phyloP scores from a whole-genome alignment of 1,140 invertebrate genomes.

The Cyclargus thomasi region DNA sequence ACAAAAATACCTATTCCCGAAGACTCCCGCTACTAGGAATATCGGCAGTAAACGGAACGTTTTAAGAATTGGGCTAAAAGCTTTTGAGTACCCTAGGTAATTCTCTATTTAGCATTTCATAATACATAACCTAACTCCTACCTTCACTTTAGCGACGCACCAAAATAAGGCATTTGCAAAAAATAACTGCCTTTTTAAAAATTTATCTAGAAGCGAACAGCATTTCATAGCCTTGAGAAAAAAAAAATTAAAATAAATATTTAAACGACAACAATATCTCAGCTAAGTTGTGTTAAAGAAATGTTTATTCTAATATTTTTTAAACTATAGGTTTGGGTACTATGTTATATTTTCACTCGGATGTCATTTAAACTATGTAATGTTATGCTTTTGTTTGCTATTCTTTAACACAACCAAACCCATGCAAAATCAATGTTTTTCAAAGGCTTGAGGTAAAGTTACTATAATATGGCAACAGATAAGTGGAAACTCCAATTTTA shows the following conservation, averaged over 20 bases:
- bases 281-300: not conserved
- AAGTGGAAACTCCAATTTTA: conserved; percentile 26
- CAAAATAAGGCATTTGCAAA: conserved; percentile 17
- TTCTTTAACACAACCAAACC: conserved; percentile 10
- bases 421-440: not conserved
- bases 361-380: too few relatives aligned
- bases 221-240: conserved; percentile 17
- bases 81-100: not conserved
- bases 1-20: not conserved
- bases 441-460: conserved; percentile 55
- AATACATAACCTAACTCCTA: conserved; percentile 11
- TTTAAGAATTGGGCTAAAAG: not conserved
- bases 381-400: too few relatives aligned
- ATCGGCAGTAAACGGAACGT: too few relatives aligned
- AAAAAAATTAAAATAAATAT: not conserved
- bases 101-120: not conserved
- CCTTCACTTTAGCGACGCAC: conserved; percentile 23
- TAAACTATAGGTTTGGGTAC: not conserved
- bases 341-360: not conserved
- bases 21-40: too few relatives aligned
- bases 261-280: not conserved
- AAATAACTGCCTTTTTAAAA: conserved; percentile 11
- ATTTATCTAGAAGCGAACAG: conserved; percentile 20
- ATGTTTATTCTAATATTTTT: not conserved
- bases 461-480: conserved; percentile 62